A percentile compares a stretch with the other conserved stretches of the same genome.
These are phyloP conservation scores for Eumaeus atala DNA, from an alignment of 1,140 invertebrate species.

Conservation along the genomic window DNA sequence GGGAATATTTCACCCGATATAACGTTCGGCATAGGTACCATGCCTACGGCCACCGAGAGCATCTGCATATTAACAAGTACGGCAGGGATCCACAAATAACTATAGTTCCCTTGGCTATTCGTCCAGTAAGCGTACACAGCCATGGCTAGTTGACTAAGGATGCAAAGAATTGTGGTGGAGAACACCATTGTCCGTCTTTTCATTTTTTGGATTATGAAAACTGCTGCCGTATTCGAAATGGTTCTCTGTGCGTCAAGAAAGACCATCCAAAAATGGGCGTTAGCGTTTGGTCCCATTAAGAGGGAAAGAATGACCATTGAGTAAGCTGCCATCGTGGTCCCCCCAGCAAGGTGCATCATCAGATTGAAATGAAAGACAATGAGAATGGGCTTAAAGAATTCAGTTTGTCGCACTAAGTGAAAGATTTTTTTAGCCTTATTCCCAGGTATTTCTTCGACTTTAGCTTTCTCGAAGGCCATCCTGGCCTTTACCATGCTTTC, in stretches of 20 bases:
- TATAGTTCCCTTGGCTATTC: slow-evolving; percentile 24
- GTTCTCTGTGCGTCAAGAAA: slow-evolving; percentile 75
- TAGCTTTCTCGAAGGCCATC: slow-evolving; percentile 26
- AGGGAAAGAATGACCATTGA: slow-evolving; percentile 75
- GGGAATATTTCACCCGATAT: slow-evolving; percentile 53
- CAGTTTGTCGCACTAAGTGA: slow-evolving; percentile 34
- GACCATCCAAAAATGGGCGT: slow-evolving; percentile 78
- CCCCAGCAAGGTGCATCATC: slow-evolving; percentile 45
- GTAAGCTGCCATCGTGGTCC: slow-evolving; percentile 78
- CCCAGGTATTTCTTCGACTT: slow-evolving; percentile 19
- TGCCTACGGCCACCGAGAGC: slow-evolving; percentile 41
- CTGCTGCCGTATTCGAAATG: slow-evolving; percentile 49
- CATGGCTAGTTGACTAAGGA: slow-evolving; percentile 36
- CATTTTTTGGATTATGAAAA: slow-evolving; percentile 46
- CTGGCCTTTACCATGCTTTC: slow-evolving; percentile 48
- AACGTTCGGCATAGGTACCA: slow-evolving; percentile 45
- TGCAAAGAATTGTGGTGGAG: slow-evolving; percentile 29
- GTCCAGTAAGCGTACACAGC: slow-evolving; percentile 36
- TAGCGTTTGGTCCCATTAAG: slow-evolving; percentile 59
- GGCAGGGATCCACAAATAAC: slow-evolving; percentile 41
- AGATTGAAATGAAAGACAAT: slow-evolving; percentile 43
- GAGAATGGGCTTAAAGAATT: slow-evolving; percentile 54
- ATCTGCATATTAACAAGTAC: slow-evolving; percentile 44
- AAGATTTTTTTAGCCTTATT: slow-evolving; percentile 23
- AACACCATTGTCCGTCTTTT: slow-evolving; percentile 49